Conservation (phyloP, 2,888 invertebrate genomes). For the Bombylius discolor region DNA sequence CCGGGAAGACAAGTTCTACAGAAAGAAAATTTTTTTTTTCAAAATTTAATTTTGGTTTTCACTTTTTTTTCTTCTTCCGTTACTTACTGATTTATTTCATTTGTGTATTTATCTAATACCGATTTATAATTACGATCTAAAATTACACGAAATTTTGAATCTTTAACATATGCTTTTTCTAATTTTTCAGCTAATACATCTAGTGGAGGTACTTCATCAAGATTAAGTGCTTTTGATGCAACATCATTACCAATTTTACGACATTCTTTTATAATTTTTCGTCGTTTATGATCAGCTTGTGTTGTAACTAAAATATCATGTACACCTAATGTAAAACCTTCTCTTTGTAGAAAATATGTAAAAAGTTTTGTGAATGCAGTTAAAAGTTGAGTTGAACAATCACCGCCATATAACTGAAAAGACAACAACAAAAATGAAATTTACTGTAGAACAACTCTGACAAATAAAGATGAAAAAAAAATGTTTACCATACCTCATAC, state of each 20-base stretch:
- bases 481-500: conserved; percentile 50
- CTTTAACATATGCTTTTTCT: conserved; percentile 54
- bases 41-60: neutral
- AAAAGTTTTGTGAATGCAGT: conserved; percentile 88
- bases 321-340: conserved; percentile 91
- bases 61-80: neutral
- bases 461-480: too few relatives aligned
- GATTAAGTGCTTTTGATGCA: conserved; percentile 55
- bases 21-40: conserved; percentile 1
- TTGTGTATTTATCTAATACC: conserved; percentile 68
- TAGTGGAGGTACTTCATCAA: conserved; percentile 45
- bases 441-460: too few relatives aligned
- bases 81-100: conserved; percentile 69
- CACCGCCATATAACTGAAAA: conserved; percentile 73
- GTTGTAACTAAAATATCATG: conserved; percentile 78
- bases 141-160: conserved; percentile 64
- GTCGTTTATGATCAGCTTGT: conserved; percentile 59
- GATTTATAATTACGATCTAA: conserved; percentile 75
- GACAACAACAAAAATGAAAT: conserved; percentile 29
- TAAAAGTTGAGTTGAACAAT: conserved; percentile 64
- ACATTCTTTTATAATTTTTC: conserved; percentile 51
- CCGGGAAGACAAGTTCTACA: conserved; percentile 61
- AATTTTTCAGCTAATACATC: conserved; percentile 51
- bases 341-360: conserved; percentile 74
- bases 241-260: conserved; percentile 49